These are phyloP conservation scores for Pogonognathellus flavescens DNA, from an alignment of 1,140 invertebrate genomes.

Conservation along the genomic window DNA sequence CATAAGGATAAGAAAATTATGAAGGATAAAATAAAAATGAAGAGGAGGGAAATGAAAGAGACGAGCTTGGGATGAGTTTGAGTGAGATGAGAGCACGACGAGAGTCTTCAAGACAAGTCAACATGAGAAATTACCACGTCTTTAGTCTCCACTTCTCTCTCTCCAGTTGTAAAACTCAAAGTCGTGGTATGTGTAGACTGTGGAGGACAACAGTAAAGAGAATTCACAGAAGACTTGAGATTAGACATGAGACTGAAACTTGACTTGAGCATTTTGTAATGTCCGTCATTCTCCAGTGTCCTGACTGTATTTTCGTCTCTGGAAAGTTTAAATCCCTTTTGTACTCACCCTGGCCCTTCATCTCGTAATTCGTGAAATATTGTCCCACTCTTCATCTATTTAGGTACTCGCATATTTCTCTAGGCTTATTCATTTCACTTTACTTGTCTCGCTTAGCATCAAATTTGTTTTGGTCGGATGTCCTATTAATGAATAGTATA, in stretches of 20 bases:
- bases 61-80: neutral
- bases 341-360: neutral
- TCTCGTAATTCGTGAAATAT: constrained; percentile 45
- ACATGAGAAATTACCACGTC: constrained; percentile 36
- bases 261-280: constrained; percentile 35
- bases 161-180: too few species aligned
- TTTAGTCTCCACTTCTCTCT: neutral
- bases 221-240: constrained; percentile 2
- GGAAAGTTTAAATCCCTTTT: constrained; percentile 5
- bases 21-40: constrained; percentile 39
- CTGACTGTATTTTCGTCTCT: constrained; percentile 13
- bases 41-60: constrained; percentile 17
- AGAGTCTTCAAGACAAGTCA: constrained; percentile 13
- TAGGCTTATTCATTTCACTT: constrained; percentile 18
- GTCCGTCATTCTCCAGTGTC: constrained; percentile 26
- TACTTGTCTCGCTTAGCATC: neutral
- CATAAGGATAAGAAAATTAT: constrained; percentile 32
- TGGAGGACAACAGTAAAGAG: neutral
- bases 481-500: neutral
- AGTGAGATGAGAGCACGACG: neutral
- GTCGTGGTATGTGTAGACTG: neutral
- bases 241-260: neutral
- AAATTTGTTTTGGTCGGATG: neutral
- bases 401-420: neutral
- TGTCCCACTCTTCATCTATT: constrained; percentile 3